Conservation (phyloP, 2,113 vertebrate genomes). For the Trogon surrucura region DNA sequence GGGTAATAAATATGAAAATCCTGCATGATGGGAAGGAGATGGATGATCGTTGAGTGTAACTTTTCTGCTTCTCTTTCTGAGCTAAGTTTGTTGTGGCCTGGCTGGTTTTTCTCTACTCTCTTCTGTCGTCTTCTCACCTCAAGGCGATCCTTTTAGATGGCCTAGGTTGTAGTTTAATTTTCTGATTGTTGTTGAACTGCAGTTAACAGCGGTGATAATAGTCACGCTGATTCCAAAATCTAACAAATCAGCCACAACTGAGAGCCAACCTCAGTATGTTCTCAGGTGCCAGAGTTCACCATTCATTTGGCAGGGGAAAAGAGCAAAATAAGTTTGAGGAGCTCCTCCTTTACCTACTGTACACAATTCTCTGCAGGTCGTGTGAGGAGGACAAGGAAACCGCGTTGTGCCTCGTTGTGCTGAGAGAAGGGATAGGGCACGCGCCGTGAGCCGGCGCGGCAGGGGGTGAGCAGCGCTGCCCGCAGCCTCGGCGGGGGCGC, state of each 20-base stretch:
- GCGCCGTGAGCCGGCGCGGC: conserved; percentile 80
- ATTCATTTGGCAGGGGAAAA: neutral
- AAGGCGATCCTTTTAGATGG: neutral
- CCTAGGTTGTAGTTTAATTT: neutral
- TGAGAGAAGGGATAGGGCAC: conserved; percentile 89
- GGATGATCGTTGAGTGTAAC: neutral
- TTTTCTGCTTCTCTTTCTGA: neutral
- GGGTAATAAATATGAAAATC: neutral
- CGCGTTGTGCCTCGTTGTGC: conserved; percentile 84
- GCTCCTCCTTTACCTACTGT: conserved; percentile 54
- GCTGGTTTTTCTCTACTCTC: neutral
- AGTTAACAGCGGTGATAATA: neutral
- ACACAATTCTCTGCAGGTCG: conserved; percentile 87
- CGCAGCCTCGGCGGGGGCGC: conserved; percentile 22
- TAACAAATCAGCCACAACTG: neutral
- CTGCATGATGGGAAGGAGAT: neutral
- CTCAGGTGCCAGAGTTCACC: neutral
- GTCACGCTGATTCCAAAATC: neutral
- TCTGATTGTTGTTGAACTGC: neutral
- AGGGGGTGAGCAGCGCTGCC: conserved; percentile 86
- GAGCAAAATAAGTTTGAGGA: neutral
- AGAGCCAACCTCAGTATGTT: neutral
- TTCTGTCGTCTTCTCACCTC: neutral
- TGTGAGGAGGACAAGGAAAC: conserved; percentile 87
- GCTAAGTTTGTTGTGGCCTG: neutral